Conservation (phyloP, 2,113 vertebrate genomes). For the Grammomys surdaster region DNA sequence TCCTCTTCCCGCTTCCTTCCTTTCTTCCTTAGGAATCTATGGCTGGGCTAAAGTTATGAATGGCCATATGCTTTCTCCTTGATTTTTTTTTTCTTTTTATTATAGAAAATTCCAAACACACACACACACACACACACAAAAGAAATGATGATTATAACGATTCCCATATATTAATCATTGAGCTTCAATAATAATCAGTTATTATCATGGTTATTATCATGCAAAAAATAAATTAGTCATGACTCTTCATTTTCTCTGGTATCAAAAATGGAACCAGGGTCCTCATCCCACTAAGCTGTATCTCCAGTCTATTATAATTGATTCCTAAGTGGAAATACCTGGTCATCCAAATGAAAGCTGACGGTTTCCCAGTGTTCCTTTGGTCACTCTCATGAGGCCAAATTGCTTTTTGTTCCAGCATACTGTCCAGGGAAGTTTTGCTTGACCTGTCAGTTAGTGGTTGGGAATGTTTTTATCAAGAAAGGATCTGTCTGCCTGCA, state of each 20-base stretch:
- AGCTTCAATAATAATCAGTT: neutral
- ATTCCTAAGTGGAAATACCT: slow-evolving; percentile 35
- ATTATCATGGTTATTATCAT: slow-evolving; percentile 25
- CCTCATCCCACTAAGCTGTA: neutral
- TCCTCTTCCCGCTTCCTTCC: neutral
- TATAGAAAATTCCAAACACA: slow-evolving; percentile 47
- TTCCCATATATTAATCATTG: neutral
- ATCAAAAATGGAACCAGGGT: neutral
- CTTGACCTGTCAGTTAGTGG: neutral
- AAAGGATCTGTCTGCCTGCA: neutral
- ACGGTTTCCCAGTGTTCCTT: neutral
- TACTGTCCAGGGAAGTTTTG: slow-evolving; percentile 13
- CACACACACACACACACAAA: slow-evolving; percentile 29
- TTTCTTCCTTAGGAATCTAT: neutral
- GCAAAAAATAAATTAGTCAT: neutral
- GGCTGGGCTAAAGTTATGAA: slow-evolving; percentile 59
- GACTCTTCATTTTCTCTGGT: neutral
- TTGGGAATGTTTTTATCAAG: neutral
- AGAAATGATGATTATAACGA: neutral
- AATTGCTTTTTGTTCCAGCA: neutral
- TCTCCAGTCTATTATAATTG: neutral
- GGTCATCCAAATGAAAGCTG: slow-evolving; percentile 1
- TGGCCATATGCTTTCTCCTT: slow-evolving; percentile 53
- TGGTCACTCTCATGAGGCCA: neutral
- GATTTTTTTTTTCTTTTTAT: slow-evolving; percentile 34